A percentile compares a stretch with the other conserved stretches of the same genome.
Conservation (phyloP, 2,797 vertebrate genomes). For the Artibeus jamaicensis region DNA sequence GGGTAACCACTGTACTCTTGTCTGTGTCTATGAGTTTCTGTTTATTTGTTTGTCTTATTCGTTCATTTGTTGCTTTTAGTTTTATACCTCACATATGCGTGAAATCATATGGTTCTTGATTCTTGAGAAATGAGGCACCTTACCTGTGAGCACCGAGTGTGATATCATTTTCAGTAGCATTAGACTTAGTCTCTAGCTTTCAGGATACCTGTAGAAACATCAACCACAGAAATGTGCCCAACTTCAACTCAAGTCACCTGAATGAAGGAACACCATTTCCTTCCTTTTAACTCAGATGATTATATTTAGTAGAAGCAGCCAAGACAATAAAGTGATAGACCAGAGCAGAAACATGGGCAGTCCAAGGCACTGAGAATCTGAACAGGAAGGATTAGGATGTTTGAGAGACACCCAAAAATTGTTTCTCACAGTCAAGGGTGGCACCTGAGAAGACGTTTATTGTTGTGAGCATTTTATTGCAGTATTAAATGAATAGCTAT, state of each 20-base stretch:
- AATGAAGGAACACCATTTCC: neutral
- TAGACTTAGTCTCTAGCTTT: neutral
- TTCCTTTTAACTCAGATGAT: neutral
- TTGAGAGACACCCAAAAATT: conserved; percentile 48
- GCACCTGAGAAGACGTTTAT: conserved; percentile 64
- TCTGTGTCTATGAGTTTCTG: neutral
- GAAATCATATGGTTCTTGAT: neutral
- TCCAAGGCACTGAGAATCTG: neutral
- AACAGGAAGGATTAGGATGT: conserved; percentile 8
- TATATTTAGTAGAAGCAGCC: neutral
- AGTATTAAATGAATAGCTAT: conserved; percentile 70
- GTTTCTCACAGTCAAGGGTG: conserved; percentile 71
- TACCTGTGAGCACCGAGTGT: neutral
- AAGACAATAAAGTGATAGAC: neutral
- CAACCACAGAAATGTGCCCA: neutral
- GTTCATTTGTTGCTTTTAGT: neutral
- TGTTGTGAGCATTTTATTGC: conserved; percentile 64
- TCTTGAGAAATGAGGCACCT: neutral
- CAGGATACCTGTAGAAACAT: no score
- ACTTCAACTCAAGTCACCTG: neutral
- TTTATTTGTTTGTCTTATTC: neutral
- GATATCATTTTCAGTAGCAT: neutral
- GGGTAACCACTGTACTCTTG: neutral
- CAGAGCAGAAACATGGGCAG: neutral
- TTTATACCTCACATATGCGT: neutral